Percentiles rank a stretch among this genome's conserved stretches.
Evolutionary conservation across 1,140 invertebrate species (phyloP).

Genomic region (Lordiphosa stackelbergi): DNA sequence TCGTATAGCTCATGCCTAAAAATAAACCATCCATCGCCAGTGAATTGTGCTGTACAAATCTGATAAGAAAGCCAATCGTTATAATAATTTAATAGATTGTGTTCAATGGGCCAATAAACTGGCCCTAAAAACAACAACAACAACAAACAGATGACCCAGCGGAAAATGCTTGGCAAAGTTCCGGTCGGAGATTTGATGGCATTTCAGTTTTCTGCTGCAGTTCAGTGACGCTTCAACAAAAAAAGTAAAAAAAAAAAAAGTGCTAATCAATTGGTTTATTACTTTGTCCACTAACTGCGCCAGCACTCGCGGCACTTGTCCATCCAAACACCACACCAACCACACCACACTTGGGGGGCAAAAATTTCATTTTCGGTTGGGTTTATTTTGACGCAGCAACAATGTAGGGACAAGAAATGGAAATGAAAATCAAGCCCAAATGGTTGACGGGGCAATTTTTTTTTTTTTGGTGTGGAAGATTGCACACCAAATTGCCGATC

Average conservation of each 20-base stretch:
- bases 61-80: constrained; percentile 64
- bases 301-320: constrained; percentile 1
- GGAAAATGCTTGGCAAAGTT: neutral
- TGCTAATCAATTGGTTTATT: constrained; percentile 59
- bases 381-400: constrained; percentile 43
- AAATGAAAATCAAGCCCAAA: constrained; percentile 13
- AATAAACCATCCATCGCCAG: constrained; percentile 48
- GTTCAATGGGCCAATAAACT: constrained; percentile 52
- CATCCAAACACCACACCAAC: neutral
- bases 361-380: constrained; percentile 33
- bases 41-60: constrained; percentile 38
- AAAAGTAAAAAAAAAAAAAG: constrained; percentile 29
- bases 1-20: constrained; percentile 64
- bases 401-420: constrained; percentile 20
- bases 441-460: constrained; percentile 29
- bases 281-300: constrained; percentile 1
- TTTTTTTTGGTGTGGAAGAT: neutral
- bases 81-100: constrained; percentile 71
- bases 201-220: constrained; percentile 20
- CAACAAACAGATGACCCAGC: too few relatives aligned
- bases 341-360: neutral
- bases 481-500: constrained; percentile 1
- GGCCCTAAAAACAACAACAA: neutral
- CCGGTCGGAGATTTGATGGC: constrained; percentile 1
- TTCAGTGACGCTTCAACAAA: constrained; percentile 58